Percentiles rank a stretch among this genome's conserved stretches.
These are phyloP conservation scores for Myioborus miniatus DNA, from an alignment of 2,797 vertebrate genomes.

Conservation along the genomic window DNA sequence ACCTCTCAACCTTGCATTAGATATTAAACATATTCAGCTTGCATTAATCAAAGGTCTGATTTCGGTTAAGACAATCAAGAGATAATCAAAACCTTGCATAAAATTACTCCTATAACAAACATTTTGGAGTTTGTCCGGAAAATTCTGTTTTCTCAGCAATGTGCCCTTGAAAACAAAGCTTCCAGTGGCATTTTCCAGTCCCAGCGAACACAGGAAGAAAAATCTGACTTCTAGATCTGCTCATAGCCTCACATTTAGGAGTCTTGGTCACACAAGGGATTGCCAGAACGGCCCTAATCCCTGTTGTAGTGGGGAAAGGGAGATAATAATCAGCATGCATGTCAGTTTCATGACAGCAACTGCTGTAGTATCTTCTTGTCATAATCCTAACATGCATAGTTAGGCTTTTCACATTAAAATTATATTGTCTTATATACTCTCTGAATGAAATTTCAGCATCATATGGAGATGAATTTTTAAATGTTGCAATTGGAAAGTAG, in stretches of 20 bases:
- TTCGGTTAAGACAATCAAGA: neutral
- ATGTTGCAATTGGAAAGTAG: neutral
- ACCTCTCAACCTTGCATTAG: neutral
- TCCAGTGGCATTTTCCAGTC: neutral
- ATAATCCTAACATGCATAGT: neutral
- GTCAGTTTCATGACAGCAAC: neutral
- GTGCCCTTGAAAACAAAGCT: neutral
- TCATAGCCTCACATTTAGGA: neutral
- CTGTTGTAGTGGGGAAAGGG: neutral
- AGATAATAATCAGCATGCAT: neutral
- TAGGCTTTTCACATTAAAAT: neutral
- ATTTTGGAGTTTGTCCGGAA: neutral
- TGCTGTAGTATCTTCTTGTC: neutral
- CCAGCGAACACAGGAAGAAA: neutral
- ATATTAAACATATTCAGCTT: neutral
- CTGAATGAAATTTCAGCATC: neutral
- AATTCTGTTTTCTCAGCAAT: neutral
- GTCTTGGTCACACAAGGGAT: neutral
- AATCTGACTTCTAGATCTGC: neutral
- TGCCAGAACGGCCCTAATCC: neutral
- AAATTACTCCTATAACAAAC: neutral
- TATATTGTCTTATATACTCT: neutral
- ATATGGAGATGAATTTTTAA: neutral
- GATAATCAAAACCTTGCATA: neutral
- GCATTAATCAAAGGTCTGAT: neutral